These are phyloP conservation scores for Xestoiulus laeticollis DNA, from an alignment of 2,888 invertebrate species.

Conservation along the genomic window DNA sequence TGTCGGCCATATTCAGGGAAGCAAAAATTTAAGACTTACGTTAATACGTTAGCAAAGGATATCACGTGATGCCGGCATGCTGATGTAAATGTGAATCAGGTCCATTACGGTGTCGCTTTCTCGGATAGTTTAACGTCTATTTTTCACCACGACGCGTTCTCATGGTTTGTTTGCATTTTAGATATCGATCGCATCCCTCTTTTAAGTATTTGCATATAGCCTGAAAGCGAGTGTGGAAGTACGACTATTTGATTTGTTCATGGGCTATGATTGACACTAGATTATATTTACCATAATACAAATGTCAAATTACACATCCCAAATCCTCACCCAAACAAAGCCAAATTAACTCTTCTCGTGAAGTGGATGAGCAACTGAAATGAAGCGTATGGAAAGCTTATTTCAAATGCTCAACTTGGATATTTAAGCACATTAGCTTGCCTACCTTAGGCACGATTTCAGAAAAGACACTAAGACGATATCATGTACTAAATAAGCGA, in stretches of 20 bases:
- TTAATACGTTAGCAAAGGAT: neutral
- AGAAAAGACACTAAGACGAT: neutral
- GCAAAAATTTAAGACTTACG: too few species aligned
- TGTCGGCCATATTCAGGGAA: too few species aligned
- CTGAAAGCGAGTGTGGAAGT: conserved; percentile 11
- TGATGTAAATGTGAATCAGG: neutral
- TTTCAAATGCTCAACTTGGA: neutral
- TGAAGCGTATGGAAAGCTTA: neutral
- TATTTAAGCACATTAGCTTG: neutral
- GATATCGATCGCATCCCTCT: conserved; percentile 27
- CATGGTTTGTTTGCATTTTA: conserved; percentile 27
- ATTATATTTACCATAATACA: conserved; percentile 43
- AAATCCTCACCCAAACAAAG: conserved; percentile 41
- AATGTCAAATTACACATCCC: conserved; percentile 39
- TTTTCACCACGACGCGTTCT: neutral
- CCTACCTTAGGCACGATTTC: neutral
- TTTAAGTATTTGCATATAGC: conserved; percentile 39
- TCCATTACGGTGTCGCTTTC: conserved; percentile 14
- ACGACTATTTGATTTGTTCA: conserved; percentile 38
- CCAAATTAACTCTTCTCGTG: neutral
- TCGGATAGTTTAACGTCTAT: neutral
- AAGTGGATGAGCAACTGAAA: neutral
- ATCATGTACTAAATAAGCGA: too few species aligned
- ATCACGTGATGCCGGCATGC: neutral
- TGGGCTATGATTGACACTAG: conserved; percentile 30